Evolutionary conservation across 2,113 vertebrate species (phyloP).

Genomic region (Triplophysa dalaica): DNA sequence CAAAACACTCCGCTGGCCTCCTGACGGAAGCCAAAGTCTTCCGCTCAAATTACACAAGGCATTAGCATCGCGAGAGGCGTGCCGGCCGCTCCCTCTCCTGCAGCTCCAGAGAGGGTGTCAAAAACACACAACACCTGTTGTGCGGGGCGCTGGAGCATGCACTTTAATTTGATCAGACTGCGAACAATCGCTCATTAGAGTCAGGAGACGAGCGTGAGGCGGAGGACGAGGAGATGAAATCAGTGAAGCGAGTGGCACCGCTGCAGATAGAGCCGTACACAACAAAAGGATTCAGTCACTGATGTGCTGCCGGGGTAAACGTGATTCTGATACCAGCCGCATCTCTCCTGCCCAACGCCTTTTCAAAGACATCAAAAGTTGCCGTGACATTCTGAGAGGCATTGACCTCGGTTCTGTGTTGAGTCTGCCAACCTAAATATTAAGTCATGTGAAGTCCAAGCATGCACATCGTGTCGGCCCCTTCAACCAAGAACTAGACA

Average conservation of each 20-base stretch:
- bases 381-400: too few relatives aligned
- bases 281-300: conserved; percentile 56
- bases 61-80: conserved; percentile 36
- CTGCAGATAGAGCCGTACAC: conserved; percentile 76
- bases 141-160: conserved; percentile 87
- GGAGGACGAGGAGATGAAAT: conserved; percentile 79
- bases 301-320: not conserved
- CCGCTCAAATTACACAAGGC: conserved; percentile 36
- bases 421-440: too few relatives aligned
- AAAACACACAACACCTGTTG: conserved; percentile 89
- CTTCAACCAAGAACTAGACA: too few relatives aligned
- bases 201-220: conserved; percentile 63
- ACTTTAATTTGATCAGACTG: conserved; percentile 95
- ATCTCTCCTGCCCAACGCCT: not conserved
- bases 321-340: not conserved
- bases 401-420: too few relatives aligned
- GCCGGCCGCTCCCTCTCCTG: not conserved
- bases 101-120: conserved; percentile 56
- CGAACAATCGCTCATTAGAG: conserved; percentile 92
- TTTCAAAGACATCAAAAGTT: conserved; percentile 27
- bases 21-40: conserved; percentile 3
- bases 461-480: too few relatives aligned
- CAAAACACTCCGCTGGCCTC: not conserved
- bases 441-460: too few relatives aligned
- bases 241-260: conserved; percentile 80